phyloP scores from a whole-genome alignment of 1,140 invertebrate species.

The Holcopasites calliopsidis region DNA sequence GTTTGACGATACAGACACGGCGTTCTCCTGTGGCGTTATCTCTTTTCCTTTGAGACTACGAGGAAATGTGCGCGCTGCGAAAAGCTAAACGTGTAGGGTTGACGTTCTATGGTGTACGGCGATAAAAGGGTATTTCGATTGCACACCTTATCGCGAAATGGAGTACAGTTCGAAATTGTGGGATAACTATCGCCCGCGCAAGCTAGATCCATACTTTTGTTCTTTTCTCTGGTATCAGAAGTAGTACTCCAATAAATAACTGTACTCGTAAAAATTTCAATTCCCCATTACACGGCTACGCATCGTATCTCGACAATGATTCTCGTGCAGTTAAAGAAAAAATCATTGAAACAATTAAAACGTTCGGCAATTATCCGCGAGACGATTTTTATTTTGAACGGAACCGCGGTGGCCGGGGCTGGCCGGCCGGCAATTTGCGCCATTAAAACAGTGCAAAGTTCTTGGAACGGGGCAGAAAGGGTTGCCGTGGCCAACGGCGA shows the following conservation, averaged over 20 bases:
- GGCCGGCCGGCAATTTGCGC: slow-evolving; percentile 5
- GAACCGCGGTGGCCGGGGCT: background rate
- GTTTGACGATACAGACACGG: background rate
- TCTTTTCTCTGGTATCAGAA: too few species aligned
- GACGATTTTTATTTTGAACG: slow-evolving; percentile 7
- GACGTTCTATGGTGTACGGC: background rate
- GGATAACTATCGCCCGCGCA: background rate
- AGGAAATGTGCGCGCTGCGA: background rate
- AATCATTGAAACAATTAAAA: slow-evolving; percentile 27
- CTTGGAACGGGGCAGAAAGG: background rate
- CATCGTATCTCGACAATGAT: background rate
- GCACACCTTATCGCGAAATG: background rate
- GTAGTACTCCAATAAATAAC: background rate
- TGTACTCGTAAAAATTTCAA: background rate
- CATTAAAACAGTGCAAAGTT: slow-evolving; percentile 23
- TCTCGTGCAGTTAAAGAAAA: background rate
- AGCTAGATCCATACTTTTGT: background rate
- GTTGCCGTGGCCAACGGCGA: slow-evolving; percentile 1
- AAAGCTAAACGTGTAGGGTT: background rate
- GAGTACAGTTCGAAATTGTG: background rate
- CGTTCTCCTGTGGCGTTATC: background rate
- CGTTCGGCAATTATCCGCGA: background rate
- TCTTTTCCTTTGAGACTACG: background rate
- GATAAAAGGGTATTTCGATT: background rate
- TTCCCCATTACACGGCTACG: background rate